These are phyloP conservation scores for Dendroctonus ponderosae DNA, from an alignment of 1,140 invertebrate genomes.

Conservation along the genomic window DNA sequence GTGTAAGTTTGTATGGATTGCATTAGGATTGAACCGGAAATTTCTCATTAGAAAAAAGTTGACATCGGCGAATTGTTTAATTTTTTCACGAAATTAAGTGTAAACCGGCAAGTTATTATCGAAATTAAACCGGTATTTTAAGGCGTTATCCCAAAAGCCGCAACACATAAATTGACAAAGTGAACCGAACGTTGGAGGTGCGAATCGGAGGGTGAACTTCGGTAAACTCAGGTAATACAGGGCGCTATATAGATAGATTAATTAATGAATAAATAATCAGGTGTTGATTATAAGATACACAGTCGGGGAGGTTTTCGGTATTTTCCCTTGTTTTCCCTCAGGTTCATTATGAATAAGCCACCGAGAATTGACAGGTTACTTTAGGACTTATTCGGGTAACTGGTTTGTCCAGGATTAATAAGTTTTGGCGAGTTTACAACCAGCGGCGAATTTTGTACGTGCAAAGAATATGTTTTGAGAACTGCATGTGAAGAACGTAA, in stretches of 20 bases:
- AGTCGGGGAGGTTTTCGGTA: slow-evolving; percentile 20
- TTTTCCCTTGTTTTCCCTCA: slow-evolving; percentile 9
- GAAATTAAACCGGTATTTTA: too few relatives aligned
- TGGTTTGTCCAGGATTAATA: too few relatives aligned
- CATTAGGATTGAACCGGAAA: too few relatives aligned
- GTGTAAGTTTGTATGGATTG: too few relatives aligned
- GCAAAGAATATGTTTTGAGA: too few relatives aligned
- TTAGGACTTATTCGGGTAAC: slow-evolving; percentile 6
- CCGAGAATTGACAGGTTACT: slow-evolving; percentile 30
- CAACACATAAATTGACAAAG: slow-evolving; percentile 15
- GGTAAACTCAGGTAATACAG: slow-evolving; percentile 27
- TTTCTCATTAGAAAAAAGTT: too few relatives aligned
- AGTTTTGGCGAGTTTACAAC: too few relatives aligned
- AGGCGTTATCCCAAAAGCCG: neutral
- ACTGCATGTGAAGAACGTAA: too few relatives aligned
- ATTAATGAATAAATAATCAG: slow-evolving; percentile 38
- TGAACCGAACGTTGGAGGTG: slow-evolving; percentile 19
- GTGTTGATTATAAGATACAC: slow-evolving; percentile 36
- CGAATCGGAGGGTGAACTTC: slow-evolving; percentile 13
- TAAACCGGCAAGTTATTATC: too few relatives aligned
- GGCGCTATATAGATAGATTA: slow-evolving; percentile 33
- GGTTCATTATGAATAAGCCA: slow-evolving; percentile 31
- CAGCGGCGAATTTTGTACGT: too few relatives aligned
- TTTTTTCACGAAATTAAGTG: too few relatives aligned
- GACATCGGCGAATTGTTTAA: too few relatives aligned